Evolutionary conservation across 2,888 invertebrate genomes (phyloP), one percentile per base, ranked within the genome.

Genomic region (Penaeus monodon): DNA sequence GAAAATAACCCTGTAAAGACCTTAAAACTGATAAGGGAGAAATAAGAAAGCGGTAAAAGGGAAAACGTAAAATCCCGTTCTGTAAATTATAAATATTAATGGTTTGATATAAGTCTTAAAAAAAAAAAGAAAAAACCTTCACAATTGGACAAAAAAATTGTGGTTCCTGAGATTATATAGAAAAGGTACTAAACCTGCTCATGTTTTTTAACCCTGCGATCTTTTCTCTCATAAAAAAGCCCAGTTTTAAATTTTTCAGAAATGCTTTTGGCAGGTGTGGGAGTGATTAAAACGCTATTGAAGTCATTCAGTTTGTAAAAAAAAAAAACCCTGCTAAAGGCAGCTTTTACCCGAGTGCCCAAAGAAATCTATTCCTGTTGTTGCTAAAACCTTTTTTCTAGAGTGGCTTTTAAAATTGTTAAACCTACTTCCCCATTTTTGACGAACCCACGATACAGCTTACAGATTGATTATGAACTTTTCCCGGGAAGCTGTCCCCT

Each of bases 381-480:
- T 84, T 64, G 64, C 17, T 33, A 33, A n/a, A 22, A n/a, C n/a
- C 76, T n/a, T 65, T 84, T 84, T 24, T 49, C 49, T 24, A 24
- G 66, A 33, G 81, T 84, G 20, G 64, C 76, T 8, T 38, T 84
- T 27, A 38, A 84, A 14, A 29, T 84, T n/a, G 76, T 76, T n/a
- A 76, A 76, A 33, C 64, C 83, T 20, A 33, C 76, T 24, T 38
- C 24, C 17, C 81, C 81, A 44, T 44, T 81, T 81, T 68, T 24
- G 22, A 63, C 14, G 17, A 68, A 22, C 68, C 22, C 66, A 81
- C 27, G 22, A 44, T 81, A 81, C 24, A 81, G 14, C 33, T 81
- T 22, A 81, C 81, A 12, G 1, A 27, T 81, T 29, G 85, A 85
- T 49, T 79, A 68, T 49, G 79, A 14, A 74, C 83, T 49, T n/a